phyloP scores from a whole-genome alignment of 2,797 vertebrate genomes.

The Pangasius djambal region DNA sequence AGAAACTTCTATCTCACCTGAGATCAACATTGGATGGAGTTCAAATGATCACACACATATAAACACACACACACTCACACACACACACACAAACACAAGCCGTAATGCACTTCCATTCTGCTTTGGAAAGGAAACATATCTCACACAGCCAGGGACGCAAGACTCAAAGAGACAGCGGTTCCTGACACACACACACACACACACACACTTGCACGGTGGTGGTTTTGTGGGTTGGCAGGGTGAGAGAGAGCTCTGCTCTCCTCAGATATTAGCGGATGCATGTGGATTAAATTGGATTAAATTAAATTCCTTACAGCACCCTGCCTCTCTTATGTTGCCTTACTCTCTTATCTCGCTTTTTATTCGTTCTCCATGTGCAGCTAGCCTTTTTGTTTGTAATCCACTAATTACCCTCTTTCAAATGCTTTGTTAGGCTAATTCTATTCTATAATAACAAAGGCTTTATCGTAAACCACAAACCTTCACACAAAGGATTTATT shows the following conservation, averaged over 20 bases:
- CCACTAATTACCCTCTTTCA: slow-evolving; percentile 34
- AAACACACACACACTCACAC: slow-evolving; percentile 5
- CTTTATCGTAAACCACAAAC: slow-evolving; percentile 17
- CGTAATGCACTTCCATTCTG: slow-evolving; percentile 47
- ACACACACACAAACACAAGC: slow-evolving; percentile 29
- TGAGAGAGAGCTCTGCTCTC: slow-evolving; percentile 29
- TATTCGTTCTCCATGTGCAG: neutral
- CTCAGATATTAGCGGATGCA: slow-evolving; percentile 27
- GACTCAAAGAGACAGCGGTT: slow-evolving; percentile 54
- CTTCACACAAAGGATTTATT: slow-evolving; percentile 7
- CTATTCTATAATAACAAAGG: slow-evolving; percentile 8
- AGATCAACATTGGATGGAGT: neutral
- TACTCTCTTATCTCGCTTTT: slow-evolving; percentile 8
- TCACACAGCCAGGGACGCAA: slow-evolving; percentile 45
- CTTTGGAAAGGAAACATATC: slow-evolving; percentile 55
- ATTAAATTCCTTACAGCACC: slow-evolving; percentile 29
- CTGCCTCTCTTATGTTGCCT: slow-evolving; percentile 16
- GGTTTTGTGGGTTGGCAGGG: slow-evolving; percentile 32
- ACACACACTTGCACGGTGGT: slow-evolving; percentile 38
- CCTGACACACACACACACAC: slow-evolving; percentile 40
- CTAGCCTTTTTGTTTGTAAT: slow-evolving; percentile 37
- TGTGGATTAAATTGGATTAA: slow-evolving; percentile 40
- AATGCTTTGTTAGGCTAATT: slow-evolving; percentile 17
- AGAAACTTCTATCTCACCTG: neutral
- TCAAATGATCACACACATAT: slow-evolving; percentile 17